Base-by-base conservation (phyloP, 2,888 invertebrate genomes). In the Agelastica alni region DNA sequence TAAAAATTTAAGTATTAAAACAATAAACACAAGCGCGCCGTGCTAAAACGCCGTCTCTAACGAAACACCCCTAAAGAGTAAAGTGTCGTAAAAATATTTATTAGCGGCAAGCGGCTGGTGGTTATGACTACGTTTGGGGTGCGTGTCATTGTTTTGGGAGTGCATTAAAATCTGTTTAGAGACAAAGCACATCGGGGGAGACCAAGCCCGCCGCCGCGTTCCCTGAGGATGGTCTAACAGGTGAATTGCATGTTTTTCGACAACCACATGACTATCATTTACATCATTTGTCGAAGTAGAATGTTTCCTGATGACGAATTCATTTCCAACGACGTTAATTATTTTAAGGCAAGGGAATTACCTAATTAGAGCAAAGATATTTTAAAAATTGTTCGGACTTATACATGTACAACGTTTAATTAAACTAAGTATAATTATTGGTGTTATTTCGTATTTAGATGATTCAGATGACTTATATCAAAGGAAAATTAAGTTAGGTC, bases 121-220 rank as follows among this genome's bases (percentile, higher is more conserved):
- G 66, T 70, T 69, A 68, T 67, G 62, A 66, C 67, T 30, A 28
- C 16, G 48, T 39, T 66, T 53, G 64, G 70, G 70, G 70, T 66
- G 71, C 69, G 67, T 70, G 70, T 73, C 73, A 70, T 74, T 73
- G 73, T 73, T 74, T 73, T 72, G 68, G 70, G 70, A 73, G 70
- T 72, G 78, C 78, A 80, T 80, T 80, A 80, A 80, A 80, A 80
- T 80, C 78, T 79, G 80, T 80, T 80, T 80, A 79, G 77, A 72
- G 70, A 64, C 68, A 64, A 61, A 63, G 64, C 68, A 68, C 57
- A 62, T 37, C 48, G 47, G 42, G 68, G 69, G 66, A 64, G 60
- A 59, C 62, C 52, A 46, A 59, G 58, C 47, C 58, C 62, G 49
- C 57, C 64, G 71, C 72, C 55, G 62, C 51, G 60, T 63, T 73